Conservation (phyloP, 2,888 invertebrate species). For the Hoplodrina blanda region DNA sequence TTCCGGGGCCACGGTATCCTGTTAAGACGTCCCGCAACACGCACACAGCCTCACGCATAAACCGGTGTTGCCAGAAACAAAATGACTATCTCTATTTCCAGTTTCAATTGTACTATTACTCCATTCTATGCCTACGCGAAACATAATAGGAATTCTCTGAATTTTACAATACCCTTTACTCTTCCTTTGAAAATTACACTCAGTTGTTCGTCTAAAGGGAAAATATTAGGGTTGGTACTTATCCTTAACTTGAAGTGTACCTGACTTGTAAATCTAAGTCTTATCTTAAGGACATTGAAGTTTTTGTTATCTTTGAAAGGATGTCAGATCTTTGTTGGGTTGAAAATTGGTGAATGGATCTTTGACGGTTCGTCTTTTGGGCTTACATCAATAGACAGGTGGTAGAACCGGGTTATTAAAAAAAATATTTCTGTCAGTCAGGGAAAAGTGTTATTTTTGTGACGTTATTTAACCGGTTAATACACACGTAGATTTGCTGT, state of each 20-base stretch:
- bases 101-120: slow-evolving; percentile 30
- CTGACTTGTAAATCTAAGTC: slow-evolving; percentile 27
- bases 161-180: slow-evolving; percentile 31
- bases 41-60: neutral
- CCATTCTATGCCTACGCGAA: slow-evolving; percentile 14
- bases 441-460: no score
- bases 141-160: slow-evolving; percentile 35
- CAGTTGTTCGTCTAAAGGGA: slow-evolving; percentile 15
- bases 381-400: neutral
- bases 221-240: slow-evolving; percentile 43
- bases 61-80: neutral
- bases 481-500: no score
- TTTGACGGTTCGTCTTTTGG: neutral
- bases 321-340: slow-evolving; percentile 20
- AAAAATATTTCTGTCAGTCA: no score
- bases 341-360: neutral
- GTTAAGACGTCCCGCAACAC: neutral
- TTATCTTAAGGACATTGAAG: slow-evolving; percentile 31
- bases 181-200: slow-evolving; percentile 46
- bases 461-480: no score
- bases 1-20: no score
- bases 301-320: slow-evolving; percentile 42
- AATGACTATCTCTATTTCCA: neutral
- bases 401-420: no score
- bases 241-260: slow-evolving; percentile 30